A percentile compares a stretch with the other conserved stretches of the same genome.
phyloP scores from a whole-genome alignment of 2,888 invertebrate genomes.

The Caradrina kadenii region DNA sequence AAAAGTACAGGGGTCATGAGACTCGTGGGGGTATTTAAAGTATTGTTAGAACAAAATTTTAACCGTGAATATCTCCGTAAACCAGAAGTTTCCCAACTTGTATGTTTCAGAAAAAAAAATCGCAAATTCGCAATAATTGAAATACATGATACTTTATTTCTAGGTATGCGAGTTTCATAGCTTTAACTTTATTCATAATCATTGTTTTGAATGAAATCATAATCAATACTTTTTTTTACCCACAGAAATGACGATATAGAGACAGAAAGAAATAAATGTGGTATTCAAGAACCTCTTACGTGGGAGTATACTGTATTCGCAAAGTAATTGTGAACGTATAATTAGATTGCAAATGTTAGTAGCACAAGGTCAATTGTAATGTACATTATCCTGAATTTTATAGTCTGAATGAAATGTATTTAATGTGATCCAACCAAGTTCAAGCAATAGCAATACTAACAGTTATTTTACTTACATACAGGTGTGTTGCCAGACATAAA shows the following conservation, averaged over 20 bases:
- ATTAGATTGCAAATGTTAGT: constrained; percentile 56
- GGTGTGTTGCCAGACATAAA: constrained; percentile 70
- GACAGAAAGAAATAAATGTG: constrained; percentile 23
- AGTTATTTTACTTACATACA: constrained; percentile 58
- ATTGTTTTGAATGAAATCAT: background rate
- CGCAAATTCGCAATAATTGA: too few species aligned
- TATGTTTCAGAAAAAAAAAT: too few species aligned
- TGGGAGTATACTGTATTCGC: constrained; percentile 47
- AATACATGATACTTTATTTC: too few species aligned
- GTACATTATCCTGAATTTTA: constrained; percentile 35
- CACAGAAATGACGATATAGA: constrained; percentile 4
- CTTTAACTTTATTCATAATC: too few species aligned
- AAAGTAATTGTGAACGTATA: constrained; percentile 50
- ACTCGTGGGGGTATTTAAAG: too few species aligned
- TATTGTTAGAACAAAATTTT: too few species aligned
- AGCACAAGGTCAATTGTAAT: constrained; percentile 55
- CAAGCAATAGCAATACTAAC: constrained; percentile 39
- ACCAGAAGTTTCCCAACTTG: too few species aligned
- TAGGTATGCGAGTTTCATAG: background rate
- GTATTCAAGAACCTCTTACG: constrained; percentile 34
- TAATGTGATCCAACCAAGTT: background rate
- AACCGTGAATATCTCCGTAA: too few species aligned
- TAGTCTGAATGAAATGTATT: constrained; percentile 5
- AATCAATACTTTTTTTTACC: background rate
- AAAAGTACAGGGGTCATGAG: too few species aligned